Base-by-base conservation (phyloP, 2,888 invertebrate species). In the Rhagophthalmus giganteus region DNA sequence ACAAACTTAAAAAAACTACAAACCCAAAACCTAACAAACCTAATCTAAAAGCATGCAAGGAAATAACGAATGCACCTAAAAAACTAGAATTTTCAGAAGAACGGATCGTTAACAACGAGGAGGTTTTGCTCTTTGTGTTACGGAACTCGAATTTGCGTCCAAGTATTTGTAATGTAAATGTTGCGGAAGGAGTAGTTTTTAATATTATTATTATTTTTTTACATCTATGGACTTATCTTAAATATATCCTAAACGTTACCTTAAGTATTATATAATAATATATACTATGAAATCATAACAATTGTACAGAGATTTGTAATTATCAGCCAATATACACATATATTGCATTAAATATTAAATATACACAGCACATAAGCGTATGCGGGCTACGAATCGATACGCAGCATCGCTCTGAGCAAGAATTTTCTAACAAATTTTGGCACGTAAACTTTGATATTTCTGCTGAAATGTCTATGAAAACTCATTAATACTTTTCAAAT, bases 321-420 rank as follows among this genome's bases (percentile, higher is more conserved):
- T 66, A 65, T 73, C 72, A 72, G 73, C 73, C 71, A 68, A 73
- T 73, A 74, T 71, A 73, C 71, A 74, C 69, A 73, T 66, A 69
- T 62, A 75, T 75, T 74, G 74, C 74, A 73, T 73, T 70, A 61
- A 60, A 55, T 54, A 62, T 71, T 70, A 69, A 70, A 71, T 73
- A 74, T 73, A 74, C 75, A 75, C 75, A 75, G 75, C 74, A 71
- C 66, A 67, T 75, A 74, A 74, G 74, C 74, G 74, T 74, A 74
- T 67, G 65, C 72, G 70, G 66, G 65, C 38, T 28, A 55, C 62
- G 57, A 57, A 55, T 55, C 55, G 38, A 45, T 50, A 54, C 63
- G 58, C 55, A 51, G 55, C 58, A 66, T 67, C 70, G 69, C 67
- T 62, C 67, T 74, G 74, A 74, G 74, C 74, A 74, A 73, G 69